These are phyloP conservation scores for Cantharis lateralis DNA, from an alignment of 2,888 invertebrate genomes.

Conservation along the genomic window DNA sequence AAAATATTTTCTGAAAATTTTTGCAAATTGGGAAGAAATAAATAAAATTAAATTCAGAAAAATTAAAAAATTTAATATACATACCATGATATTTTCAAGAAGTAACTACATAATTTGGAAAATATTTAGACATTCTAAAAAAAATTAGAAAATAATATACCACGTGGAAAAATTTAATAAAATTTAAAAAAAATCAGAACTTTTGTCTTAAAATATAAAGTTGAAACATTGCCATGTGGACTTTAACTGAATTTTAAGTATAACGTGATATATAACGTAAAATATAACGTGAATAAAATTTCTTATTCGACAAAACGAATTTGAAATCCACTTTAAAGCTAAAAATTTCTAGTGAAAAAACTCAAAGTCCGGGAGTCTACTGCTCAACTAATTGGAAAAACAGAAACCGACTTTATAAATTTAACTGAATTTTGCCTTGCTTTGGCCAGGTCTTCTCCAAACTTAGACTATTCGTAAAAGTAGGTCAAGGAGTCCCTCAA, in stretches of 20 bases:
- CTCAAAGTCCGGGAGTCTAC: neutral
- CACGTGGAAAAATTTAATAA: no score
- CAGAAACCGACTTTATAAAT: neutral
- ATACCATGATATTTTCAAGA: no score
- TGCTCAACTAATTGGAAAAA: neutral
- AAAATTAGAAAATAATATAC: no score
- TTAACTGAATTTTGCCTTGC: neutral
- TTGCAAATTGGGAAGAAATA: no score
- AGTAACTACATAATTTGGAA: no score
- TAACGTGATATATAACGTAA: no score
- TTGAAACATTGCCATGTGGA: neutral
- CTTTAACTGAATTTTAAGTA: neutral
- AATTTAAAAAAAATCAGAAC: no score
- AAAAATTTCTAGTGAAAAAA: neutral
- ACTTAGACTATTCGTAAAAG: neutral
- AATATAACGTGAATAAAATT: neutral
- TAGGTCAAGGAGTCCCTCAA: neutral
- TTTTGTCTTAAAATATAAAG: neutral
- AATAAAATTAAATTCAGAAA: no score
- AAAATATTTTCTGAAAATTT: no score
- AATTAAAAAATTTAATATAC: no score
- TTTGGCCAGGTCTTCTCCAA: neutral
- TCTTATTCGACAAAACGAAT: neutral
- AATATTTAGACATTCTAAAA: no score
- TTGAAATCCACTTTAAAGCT: neutral